Evolutionary conservation across 2,888 invertebrate genomes (phyloP).

Genomic region (Orgyia antiqua): DNA sequence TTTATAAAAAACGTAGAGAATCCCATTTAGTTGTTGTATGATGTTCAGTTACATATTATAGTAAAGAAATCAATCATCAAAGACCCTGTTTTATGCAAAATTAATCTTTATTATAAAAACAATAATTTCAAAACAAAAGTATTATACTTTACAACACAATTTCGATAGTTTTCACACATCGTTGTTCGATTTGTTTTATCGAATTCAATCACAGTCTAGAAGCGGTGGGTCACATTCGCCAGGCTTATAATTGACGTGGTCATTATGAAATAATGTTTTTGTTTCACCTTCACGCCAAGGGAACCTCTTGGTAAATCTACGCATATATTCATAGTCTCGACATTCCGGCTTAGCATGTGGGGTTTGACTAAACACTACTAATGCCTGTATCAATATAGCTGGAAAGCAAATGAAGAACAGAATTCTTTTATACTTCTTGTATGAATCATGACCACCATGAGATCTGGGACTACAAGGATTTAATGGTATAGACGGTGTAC

Average conservation of each 20-base stretch:
- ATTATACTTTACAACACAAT: too few species aligned
- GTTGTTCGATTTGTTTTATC: too few species aligned
- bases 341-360: constrained; percentile 38
- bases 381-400: constrained; percentile 41
- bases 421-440: constrained; percentile 48
- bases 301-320: constrained; percentile 86
- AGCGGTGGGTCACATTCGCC: constrained; percentile 54
- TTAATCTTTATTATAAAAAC: too few species aligned
- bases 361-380: constrained; percentile 31
- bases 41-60: too few species aligned
- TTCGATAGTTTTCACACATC: too few species aligned
- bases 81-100: too few species aligned
- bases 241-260: constrained; percentile 78
- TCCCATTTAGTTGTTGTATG: too few species aligned
- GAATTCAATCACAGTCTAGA: constrained; percentile 40
- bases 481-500: constrained; percentile 35
- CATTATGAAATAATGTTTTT: constrained; percentile 90
- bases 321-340: constrained; percentile 85
- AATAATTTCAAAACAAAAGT: too few species aligned
- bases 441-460: constrained; percentile 42
- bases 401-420: constrained; percentile 48
- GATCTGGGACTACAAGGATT: constrained; percentile 48
- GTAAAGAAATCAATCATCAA: too few species aligned
- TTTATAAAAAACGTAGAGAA: too few species aligned
- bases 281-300: constrained; percentile 93